Evolutionary conservation across 23 tunicate species (phyloP).

Genomic region (Corella eumyota): DNA sequence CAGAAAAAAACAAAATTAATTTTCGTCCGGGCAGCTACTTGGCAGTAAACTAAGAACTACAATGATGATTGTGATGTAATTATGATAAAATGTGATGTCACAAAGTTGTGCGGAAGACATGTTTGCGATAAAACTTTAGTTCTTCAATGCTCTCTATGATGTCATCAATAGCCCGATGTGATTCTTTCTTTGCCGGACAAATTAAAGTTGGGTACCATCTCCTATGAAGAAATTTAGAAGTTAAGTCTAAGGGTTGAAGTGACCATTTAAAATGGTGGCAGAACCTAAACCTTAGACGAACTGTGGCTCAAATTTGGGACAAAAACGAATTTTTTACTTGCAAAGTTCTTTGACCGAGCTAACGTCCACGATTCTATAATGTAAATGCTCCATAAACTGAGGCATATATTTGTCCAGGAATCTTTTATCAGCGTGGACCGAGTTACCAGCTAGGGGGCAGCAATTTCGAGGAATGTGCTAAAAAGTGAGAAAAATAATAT

Average conservation of each 20-base stretch:
- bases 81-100: too few species aligned
- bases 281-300: too few species aligned
- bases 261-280: too few species aligned
- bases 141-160: constrained; percentile 79
- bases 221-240: constrained; percentile 11
- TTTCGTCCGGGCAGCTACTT: too few species aligned
- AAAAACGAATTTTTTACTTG: constrained; percentile 31
- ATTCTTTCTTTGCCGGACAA: constrained; percentile 19
- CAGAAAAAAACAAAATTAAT: too few species aligned
- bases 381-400: constrained; percentile 37
- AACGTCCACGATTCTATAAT: constrained; percentile 80
- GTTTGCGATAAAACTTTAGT: constrained; percentile 54
- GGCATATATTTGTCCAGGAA: constrained; percentile 91
- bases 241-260: too few species aligned
- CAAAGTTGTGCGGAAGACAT: too few species aligned
- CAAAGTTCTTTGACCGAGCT: constrained; percentile 87
- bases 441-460: constrained; percentile 91
- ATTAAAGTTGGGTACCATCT: constrained; percentile 75
- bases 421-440: constrained; percentile 70
- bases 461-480: constrained; percentile 20
- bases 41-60: too few species aligned
- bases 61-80: too few species aligned
- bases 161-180: constrained; percentile 77
- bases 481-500: background rate
- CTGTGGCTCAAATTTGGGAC: too few species aligned